Evolutionary conservation across 1,140 invertebrate genomes (phyloP), one percentile per base, ranked within the genome.

Genomic region (Bombus difficillimus): DNA sequence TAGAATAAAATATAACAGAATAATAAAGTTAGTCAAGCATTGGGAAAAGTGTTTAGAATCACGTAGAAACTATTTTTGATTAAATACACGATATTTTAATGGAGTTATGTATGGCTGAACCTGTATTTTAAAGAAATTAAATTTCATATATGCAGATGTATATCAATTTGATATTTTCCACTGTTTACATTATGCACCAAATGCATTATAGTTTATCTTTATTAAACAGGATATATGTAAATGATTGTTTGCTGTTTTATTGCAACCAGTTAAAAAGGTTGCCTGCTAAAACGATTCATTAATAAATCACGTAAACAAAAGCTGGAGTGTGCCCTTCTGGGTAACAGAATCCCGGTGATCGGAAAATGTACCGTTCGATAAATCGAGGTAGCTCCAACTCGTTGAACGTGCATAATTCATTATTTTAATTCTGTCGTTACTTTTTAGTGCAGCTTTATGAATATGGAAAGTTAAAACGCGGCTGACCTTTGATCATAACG

Each of bases 261-360:
- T 59, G 72, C 25, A 72, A 73, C 22, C n/a, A 28, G 25, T 32
- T 28, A 74, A 53, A 6, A 53, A 8, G 8, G n/a, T 18, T 6
- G 2, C 53, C n/a, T 6, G 3, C 1, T 22, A 59, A 57, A 78
- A 78, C 69, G n/a, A 18, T n/a, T 84, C 22, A 78, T 71, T 69
- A 13, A 47, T 12, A 41, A 79, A 83, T 83, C 28, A 28, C 43
- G 75, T 59, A 71, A 84, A 71, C 47, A 71, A 37, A 28, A 37
- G 39, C 2, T 41, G 34, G 28, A 53, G 39, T 62, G 28, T 28
- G 22, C 69, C 6, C 22, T 71, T n/a, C 25, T 59, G 28, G 10
- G 39, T 62, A 73, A 81, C 69, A 39, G 12, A 69, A 62, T 74
- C 39, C 39, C 68, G 34, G 22, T n/a, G 47, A 72, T 71, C 13